phyloP scores from a whole-genome alignment of 2,113 vertebrate species.

The Coptodon rendalli region DNA sequence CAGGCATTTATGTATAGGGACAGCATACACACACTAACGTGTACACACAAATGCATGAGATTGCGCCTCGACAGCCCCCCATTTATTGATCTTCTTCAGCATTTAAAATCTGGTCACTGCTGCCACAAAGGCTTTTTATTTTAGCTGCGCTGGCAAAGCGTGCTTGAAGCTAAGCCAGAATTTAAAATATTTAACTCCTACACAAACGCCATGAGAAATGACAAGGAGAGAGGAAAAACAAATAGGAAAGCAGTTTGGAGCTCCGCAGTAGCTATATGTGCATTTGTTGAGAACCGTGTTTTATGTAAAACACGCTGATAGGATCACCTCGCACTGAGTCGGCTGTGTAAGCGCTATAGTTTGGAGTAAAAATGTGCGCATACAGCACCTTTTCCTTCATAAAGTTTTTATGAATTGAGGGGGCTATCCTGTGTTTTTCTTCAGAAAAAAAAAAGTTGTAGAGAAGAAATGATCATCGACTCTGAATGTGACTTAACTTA shows the following conservation, averaged over 20 bases:
- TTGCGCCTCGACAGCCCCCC: constrained; percentile 69
- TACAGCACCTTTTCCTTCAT: not conserved
- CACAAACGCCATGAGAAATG: constrained; percentile 72
- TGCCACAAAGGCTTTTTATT: constrained; percentile 84
- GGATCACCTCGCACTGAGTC: not conserved
- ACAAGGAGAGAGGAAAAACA: constrained; percentile 54
- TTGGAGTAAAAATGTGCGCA: not conserved
- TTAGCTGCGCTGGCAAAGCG: constrained; percentile 83
- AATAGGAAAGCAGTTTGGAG: constrained; percentile 39
- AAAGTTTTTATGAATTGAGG: constrained; percentile 10
- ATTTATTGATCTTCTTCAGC: constrained; percentile 88
- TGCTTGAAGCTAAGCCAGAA: constrained; percentile 66
- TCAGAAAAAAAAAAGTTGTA: not conserved
- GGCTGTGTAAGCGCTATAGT: not conserved
- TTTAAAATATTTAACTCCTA: constrained; percentile 87
- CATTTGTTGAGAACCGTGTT: constrained; percentile 23
- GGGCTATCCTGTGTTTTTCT: not conserved
- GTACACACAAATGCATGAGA: constrained; percentile 63
- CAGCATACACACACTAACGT: constrained; percentile 16
- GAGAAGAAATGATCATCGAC: not conserved
- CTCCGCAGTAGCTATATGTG: constrained; percentile 13
- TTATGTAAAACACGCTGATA: constrained; percentile 32
- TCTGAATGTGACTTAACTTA: constrained; percentile 7
- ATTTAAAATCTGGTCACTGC: constrained; percentile 93
- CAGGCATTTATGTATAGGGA: constrained; percentile 33